Evolutionary conservation across 2,797 vertebrate species (phyloP).

Genomic region (Lagorchestes hirsutus): DNA sequence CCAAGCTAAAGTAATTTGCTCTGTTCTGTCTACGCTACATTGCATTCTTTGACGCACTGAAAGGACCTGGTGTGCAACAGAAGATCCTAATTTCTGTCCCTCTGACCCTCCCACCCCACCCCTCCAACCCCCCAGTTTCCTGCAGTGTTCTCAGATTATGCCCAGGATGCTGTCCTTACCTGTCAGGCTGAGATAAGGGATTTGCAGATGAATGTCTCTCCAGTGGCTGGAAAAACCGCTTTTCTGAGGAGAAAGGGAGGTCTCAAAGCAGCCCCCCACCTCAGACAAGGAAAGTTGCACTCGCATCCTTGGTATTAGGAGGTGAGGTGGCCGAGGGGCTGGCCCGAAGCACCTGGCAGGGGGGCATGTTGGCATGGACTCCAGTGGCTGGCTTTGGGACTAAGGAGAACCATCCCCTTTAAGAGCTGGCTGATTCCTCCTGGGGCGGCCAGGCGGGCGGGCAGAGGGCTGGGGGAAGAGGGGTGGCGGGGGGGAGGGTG

Average conservation of each 20-base stretch:
- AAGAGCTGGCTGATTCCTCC: not conserved
- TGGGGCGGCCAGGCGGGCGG: not conserved
- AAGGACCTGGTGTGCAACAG: too few species aligned
- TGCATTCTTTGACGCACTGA: accelerated
- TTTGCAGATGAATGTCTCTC: conserved; percentile 9
- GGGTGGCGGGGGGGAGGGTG: not conserved
- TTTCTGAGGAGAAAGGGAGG: not conserved
- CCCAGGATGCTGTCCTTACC: conserved; percentile 65
- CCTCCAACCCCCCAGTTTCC: conserved; percentile 11
- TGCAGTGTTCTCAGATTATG: not conserved
- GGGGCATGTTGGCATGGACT: not conserved
- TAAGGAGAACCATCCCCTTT: not conserved
- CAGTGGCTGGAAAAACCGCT: conserved; percentile 38
- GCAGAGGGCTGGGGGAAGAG: not conserved
- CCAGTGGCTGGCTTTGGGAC: not conserved
- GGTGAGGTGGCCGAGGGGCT: accelerated
- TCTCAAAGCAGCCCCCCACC: not conserved
- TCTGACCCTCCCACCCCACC: not conserved
- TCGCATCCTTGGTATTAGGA: not conserved
- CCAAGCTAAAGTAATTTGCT: accelerated
- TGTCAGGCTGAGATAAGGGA: not conserved
- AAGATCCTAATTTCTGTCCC: not conserved
- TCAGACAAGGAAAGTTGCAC: accelerated
- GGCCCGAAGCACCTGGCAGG: not conserved
- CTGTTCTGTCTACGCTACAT: accelerated